Conservation (phyloP, 35 echinoderm and acorn worm species). For the Patiria miniata region DNA sequence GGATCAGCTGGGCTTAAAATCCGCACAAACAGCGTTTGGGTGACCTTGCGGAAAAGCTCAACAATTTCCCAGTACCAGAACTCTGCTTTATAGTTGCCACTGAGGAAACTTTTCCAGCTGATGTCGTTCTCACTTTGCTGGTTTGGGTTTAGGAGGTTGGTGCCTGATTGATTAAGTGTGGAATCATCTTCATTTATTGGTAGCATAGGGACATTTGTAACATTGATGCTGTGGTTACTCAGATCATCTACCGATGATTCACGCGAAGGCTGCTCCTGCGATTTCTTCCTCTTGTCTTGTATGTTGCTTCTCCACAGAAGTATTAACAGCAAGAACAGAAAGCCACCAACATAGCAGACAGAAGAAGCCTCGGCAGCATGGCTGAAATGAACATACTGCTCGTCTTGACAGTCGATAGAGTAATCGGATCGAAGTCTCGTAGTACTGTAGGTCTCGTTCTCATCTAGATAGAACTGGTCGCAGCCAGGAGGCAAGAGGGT, state of each 20-base stretch:
- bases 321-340: neutral
- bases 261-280: neutral
- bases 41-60: neutral
- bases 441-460: neutral
- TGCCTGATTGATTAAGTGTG: no score
- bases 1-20: neutral
- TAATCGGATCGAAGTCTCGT: conserved; percentile 36
- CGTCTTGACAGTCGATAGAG: conserved; percentile 5
- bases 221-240: neutral
- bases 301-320: neutral
- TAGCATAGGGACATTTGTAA: neutral
- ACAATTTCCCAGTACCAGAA: conserved; percentile 28
- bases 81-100: conserved; percentile 1
- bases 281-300: neutral
- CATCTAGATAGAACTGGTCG: conserved; percentile 22
- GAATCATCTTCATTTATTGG: neutral
- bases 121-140: neutral
- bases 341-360: conserved; percentile 26
- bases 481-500: conserved; percentile 33
- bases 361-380: conserved; percentile 23
- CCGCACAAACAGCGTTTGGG: neutral
- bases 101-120: neutral
- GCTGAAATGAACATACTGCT: neutral
- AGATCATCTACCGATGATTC: neutral
- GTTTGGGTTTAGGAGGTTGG: neutral